Evolutionary conservation across 1,140 invertebrate species (phyloP).

Genomic region (Drosophila carrolli): DNA sequence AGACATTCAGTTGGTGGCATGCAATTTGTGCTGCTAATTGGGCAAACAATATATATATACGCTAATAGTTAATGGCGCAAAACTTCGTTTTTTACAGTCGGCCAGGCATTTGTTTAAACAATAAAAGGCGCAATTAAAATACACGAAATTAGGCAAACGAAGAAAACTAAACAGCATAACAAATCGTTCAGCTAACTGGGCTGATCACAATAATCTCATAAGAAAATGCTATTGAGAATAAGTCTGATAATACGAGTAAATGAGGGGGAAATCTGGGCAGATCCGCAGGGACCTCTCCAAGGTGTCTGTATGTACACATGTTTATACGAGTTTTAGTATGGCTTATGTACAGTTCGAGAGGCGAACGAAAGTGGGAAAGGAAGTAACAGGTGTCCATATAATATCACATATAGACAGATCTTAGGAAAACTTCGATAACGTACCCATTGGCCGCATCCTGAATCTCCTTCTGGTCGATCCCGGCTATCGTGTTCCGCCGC

Average conservation of each 20-base stretch:
- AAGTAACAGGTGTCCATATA: slow-evolving; percentile 24
- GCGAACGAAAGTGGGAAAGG: slow-evolving; percentile 38
- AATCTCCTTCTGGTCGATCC: slow-evolving; percentile 94
- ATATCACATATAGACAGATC: slow-evolving; percentile 4
- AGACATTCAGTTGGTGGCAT: slow-evolving; percentile 51
- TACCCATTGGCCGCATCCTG: slow-evolving; percentile 91
- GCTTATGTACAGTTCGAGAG: slow-evolving; percentile 63
- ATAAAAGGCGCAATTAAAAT: slow-evolving; percentile 47
- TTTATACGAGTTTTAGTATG: slow-evolving; percentile 45
- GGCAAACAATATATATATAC: slow-evolving; percentile 66
- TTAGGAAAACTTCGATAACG: slow-evolving; percentile 84
- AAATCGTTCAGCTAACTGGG: slow-evolving; percentile 63
- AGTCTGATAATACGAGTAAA: slow-evolving; percentile 24
- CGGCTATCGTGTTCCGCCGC: slow-evolving; percentile 95
- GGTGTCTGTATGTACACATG: slow-evolving; percentile 52
- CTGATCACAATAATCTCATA: slow-evolving; percentile 77
- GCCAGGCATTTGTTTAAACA: slow-evolving; percentile 43
- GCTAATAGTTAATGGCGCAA: slow-evolving; percentile 42
- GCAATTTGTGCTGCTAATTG: slow-evolving; percentile 67
- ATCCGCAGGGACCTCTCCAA: slow-evolving; percentile 9
- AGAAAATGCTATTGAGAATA: slow-evolving; percentile 56
- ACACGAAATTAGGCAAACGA: slow-evolving; percentile 44
- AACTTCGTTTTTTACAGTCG: slow-evolving; percentile 54
- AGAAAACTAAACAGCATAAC: slow-evolving; percentile 80
- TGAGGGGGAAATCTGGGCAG: slow-evolving; percentile 5